These are phyloP conservation scores for Microtus pennsylvanicus DNA, from an alignment of 2,113 vertebrate genomes.

Conservation along the genomic window DNA sequence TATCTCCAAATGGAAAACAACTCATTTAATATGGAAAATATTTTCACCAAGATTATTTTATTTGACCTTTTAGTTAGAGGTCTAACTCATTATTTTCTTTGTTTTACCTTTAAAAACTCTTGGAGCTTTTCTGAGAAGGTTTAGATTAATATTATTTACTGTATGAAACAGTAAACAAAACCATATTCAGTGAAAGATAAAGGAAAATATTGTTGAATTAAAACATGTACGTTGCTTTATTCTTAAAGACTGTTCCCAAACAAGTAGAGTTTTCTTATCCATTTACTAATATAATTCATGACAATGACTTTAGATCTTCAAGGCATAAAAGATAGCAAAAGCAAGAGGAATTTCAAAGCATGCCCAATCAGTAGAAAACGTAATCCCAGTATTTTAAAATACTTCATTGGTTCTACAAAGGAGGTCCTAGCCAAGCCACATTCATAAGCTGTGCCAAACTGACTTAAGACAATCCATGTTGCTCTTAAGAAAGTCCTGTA, in stretches of 20 bases:
- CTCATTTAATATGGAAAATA: slow-evolving; percentile 26
- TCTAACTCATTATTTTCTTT: slow-evolving; percentile 37
- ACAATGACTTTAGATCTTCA: slow-evolving; percentile 17
- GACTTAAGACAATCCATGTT: not conserved
- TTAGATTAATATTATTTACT: slow-evolving; percentile 33
- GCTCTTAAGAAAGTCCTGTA: slow-evolving; percentile 10
- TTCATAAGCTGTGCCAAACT: slow-evolving; percentile 3
- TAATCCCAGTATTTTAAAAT: not conserved
- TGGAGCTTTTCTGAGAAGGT: not conserved
- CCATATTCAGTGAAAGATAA: not conserved
- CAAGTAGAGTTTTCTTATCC: slow-evolving; percentile 41
- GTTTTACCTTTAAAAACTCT: slow-evolving; percentile 26
- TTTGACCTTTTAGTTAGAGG: slow-evolving; percentile 48
- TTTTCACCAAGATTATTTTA: slow-evolving; percentile 40
- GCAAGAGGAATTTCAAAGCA: slow-evolving; percentile 44
- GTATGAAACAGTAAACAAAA: slow-evolving; percentile 11
- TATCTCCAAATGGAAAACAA: slow-evolving; percentile 40
- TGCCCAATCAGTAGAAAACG: not conserved
- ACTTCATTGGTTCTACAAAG: not conserved
- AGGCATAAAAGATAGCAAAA: slow-evolving; percentile 14
- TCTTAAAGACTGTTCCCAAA: not conserved
- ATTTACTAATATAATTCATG: not conserved
- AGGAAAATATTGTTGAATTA: slow-evolving; percentile 7
- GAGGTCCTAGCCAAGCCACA: not conserved
- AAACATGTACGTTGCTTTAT: not conserved